Evolutionary conservation across 2,888 invertebrate species (phyloP).

Genomic region (Deilephila porcellus): DNA sequence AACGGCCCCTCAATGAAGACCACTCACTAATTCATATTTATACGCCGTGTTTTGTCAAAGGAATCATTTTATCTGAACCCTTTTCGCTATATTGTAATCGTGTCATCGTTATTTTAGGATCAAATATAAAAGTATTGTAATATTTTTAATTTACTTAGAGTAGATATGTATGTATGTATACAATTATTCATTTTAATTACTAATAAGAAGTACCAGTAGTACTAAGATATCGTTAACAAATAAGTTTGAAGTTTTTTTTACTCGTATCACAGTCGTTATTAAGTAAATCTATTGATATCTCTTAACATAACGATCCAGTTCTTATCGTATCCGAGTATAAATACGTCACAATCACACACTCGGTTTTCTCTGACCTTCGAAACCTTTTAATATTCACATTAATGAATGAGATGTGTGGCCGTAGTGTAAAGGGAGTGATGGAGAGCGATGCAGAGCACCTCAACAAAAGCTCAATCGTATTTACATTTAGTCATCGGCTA

Average conservation of each 20-base stretch:
- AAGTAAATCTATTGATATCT: not conserved
- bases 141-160: slow-evolving; percentile 12
- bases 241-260: no score
- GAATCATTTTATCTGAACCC: slow-evolving; percentile 54
- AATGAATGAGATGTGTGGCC: slow-evolving; percentile 45
- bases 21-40: slow-evolving; percentile 72
- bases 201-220: no score
- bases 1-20: slow-evolving; percentile 62
- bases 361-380: slow-evolving; percentile 54
- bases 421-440: slow-evolving; percentile 54
- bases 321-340: slow-evolving; percentile 33
- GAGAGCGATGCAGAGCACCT: slow-evolving; percentile 39
- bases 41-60: slow-evolving; percentile 64
- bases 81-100: slow-evolving; percentile 51
- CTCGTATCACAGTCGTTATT: no score
- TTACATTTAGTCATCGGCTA: slow-evolving; percentile 76
- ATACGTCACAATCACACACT: slow-evolving; percentile 41
- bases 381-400: slow-evolving; percentile 35
- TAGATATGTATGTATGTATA: not conserved
- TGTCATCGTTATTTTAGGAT: slow-evolving; percentile 49
- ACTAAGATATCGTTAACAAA: no score
- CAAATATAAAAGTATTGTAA: slow-evolving; percentile 41
- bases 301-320: not conserved
- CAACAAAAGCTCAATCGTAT: slow-evolving; percentile 64
- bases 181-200: not conserved